These are phyloP conservation scores for Cercocebus atys DNA, from an alignment of 2,113 vertebrate genomes.

Conservation along the genomic window DNA sequence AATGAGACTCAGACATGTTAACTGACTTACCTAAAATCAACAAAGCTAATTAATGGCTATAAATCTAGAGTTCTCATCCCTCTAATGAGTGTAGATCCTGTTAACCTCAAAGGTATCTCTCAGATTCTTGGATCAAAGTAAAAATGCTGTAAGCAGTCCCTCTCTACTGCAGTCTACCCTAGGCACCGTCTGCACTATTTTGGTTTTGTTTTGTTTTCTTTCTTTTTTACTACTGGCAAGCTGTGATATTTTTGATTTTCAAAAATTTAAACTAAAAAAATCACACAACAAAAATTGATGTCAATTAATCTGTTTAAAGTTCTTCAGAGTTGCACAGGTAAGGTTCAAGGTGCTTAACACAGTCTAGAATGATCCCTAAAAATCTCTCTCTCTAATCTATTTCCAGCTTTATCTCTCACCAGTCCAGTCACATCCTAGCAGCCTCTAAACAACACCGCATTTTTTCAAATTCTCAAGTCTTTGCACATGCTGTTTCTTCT, in stretches of 20 bases:
- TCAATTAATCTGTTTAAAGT: neutral
- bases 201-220: neutral
- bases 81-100: neutral
- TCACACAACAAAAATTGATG: neutral
- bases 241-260: neutral
- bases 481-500: neutral
- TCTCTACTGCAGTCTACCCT: neutral
- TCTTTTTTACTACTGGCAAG: no score
- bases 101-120: neutral
- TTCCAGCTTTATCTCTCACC: neutral
- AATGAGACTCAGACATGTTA: neutral
- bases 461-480: neutral
- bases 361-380: neutral
- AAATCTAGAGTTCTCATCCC: neutral
- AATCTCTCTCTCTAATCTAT: neutral
- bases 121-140: neutral
- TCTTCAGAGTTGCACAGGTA: neutral
- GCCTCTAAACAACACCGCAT: neutral
- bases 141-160: neutral
- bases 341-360: neutral
- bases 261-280: neutral
- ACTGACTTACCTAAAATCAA: neutral
- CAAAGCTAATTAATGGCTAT: neutral
- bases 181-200: neutral
- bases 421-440: neutral